Evolutionary conservation across 2,113 vertebrate species (phyloP), one percentile per base, ranked within the genome.

Genomic region (Cyanocitta stelleri): DNA sequence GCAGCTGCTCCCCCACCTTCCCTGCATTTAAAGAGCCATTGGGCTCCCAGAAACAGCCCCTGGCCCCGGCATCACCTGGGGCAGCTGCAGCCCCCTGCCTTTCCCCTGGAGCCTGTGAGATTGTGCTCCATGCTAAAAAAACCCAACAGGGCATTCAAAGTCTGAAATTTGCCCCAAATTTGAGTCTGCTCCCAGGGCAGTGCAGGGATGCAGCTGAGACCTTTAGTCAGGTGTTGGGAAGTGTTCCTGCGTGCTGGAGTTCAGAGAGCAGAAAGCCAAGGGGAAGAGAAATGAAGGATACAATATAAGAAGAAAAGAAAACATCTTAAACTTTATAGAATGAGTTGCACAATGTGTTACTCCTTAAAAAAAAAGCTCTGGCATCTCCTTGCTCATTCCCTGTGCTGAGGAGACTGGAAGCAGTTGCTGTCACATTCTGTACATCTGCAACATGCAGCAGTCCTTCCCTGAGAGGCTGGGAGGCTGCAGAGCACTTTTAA

Each of bases 131-230:
- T 9, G 11, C 7, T 8, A 6, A 30, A 72, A 72, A 46, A 33
- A 15, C 5, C 18, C 46, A 21, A 1, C 3, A 16, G 9, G 3
- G 7, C 1, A 0, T n/a, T 46, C 4, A 11, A 22, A 55, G 6
- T 5, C 10, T 23, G 35, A 39, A 44, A 44, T 23, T 35, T 30
- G 30, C 14, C 33, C 37, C 35, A 71, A 5, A 39, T 1, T 9
- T 39, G 30, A 13, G 16, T 71, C 10, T 90, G 35, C 26, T 49
- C 33, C 33, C 64, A 13, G 27, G 51, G 24, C 3, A 37, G 33
- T 3, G 29, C 0, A 32, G 22, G 8, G 63, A 35, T 59, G 44
- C 29, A 46, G 59, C 15, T 2, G 4, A 54, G 80, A 29, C 21
- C 23, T 58, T 43, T 1, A 16, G 26, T 41, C 20, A 69, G 44